Percentiles rank a stretch among this genome's conserved stretches.
Evolutionary conservation across 2,113 vertebrate species (phyloP).

Genomic region (Siphamia tubifer): DNA sequence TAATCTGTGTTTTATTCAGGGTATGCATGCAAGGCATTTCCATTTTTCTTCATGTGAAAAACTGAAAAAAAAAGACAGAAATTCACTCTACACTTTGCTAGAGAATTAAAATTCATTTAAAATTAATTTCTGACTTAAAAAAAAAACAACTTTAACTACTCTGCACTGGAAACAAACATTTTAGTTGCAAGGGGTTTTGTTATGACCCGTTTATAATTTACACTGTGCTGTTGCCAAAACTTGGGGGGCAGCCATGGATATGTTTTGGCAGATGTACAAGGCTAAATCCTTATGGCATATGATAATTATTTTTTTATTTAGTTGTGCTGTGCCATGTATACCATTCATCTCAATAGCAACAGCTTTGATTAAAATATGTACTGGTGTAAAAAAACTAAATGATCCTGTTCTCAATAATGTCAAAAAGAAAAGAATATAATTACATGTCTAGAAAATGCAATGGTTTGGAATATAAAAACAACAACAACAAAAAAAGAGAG

Average conservation of each 20-base stretch:
- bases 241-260: constrained; percentile 2
- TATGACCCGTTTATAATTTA: constrained; percentile 25
- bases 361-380: constrained; percentile 23
- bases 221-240: neutral
- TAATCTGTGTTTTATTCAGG: no score
- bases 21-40: no score
- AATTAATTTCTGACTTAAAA: no score
- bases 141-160: constrained; percentile 9
- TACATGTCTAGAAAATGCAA: constrained; percentile 19
- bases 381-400: constrained; percentile 31
- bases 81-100: no score
- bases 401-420: constrained; percentile 17
- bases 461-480: constrained; percentile 37
- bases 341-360: constrained; percentile 3
- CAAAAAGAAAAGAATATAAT: constrained; percentile 15
- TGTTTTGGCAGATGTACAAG: neutral
- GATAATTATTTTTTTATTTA: no score
- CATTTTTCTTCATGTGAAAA: neutral
- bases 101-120: no score
- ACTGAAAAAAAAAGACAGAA: neutral
- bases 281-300: neutral
- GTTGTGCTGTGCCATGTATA: neutral
- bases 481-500: no score
- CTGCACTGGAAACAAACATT: constrained; percentile 9
- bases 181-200: neutral